Evolutionary conservation across 2,113 vertebrate genomes (phyloP).

Genomic region (Ovis canadensis): DNA sequence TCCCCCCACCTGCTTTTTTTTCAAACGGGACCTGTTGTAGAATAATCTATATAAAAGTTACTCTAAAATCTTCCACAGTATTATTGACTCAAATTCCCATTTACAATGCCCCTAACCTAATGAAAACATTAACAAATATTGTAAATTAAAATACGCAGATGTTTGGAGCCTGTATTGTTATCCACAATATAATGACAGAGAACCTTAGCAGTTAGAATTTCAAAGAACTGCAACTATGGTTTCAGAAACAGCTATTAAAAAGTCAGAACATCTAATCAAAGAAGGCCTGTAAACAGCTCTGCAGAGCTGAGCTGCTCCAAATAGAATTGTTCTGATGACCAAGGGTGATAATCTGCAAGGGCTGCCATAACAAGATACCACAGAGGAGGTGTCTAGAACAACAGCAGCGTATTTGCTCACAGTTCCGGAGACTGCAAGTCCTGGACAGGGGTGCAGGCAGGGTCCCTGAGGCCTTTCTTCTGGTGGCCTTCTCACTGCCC

Average conservation of each 20-base stretch:
- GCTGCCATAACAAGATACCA: neutral
- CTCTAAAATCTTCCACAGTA: neutral
- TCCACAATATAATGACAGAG: neutral
- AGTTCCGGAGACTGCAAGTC: neutral
- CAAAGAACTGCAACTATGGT: neutral
- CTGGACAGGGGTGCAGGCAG: neutral
- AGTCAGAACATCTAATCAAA: neutral
- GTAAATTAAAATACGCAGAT: neutral
- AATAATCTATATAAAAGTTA: neutral
- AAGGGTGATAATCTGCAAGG: neutral
- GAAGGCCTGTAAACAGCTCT: neutral
- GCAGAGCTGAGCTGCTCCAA: neutral
- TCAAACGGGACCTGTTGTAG: neutral
- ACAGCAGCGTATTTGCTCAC: neutral
- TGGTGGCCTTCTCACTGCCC: neutral
- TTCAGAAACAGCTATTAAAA: neutral
- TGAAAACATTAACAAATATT: neutral
- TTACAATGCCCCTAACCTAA: neutral
- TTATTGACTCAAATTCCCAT: neutral
- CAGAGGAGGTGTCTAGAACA: neutral
- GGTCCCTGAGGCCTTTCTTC: neutral
- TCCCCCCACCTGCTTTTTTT: fast-evolving
- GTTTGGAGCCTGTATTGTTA: neutral
- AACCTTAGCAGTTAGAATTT: neutral
- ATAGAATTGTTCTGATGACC: neutral